Evolutionary conservation across 2,888 invertebrate genomes (phyloP).

Genomic region (Aporophyla nigra): DNA sequence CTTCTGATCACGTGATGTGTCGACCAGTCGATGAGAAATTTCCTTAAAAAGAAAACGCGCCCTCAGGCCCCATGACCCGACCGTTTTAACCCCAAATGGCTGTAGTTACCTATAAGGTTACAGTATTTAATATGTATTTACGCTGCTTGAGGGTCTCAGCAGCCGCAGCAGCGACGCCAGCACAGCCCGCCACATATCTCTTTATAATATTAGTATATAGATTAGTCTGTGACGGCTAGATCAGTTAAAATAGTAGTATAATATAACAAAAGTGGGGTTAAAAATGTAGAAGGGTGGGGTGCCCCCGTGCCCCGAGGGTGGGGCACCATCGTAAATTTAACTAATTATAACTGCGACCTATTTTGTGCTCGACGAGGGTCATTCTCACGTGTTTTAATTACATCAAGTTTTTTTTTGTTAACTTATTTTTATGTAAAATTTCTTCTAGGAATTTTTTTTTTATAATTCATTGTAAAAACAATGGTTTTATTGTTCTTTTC

Average conservation of each 20-base stretch:
- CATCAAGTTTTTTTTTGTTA: background rate
- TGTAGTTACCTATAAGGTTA: too few species aligned
- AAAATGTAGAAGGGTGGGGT: constrained; percentile 19
- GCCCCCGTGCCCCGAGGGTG: constrained; percentile 55
- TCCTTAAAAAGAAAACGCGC: too few species aligned
- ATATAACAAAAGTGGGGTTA: constrained; percentile 5
- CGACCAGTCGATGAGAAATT: too few species aligned
- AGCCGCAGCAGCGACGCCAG: too few species aligned
- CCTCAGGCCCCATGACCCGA: too few species aligned
- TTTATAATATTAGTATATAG: too few species aligned
- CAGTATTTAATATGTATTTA: too few species aligned
- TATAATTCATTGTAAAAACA: background rate
- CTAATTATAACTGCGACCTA: constrained; percentile 76
- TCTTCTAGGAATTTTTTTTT: background rate
- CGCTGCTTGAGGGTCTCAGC: too few species aligned
- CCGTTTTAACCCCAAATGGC: too few species aligned
- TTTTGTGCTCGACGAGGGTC: constrained; percentile 32
- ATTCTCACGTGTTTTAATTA: constrained; percentile 39
- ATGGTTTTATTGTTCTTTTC: background rate
- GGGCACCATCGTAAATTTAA: constrained; percentile 75
- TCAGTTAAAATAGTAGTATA: constrained; percentile 6
- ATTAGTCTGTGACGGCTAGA: background rate
- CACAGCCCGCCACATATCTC: too few species aligned
- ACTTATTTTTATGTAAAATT: background rate
- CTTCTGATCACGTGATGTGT: too few species aligned